A percentile compares a stretch with the other conserved stretches of the same genome.
phyloP scores from a whole-genome alignment of 2,797 vertebrate species.

The Trachurus trachurus region DNA sequence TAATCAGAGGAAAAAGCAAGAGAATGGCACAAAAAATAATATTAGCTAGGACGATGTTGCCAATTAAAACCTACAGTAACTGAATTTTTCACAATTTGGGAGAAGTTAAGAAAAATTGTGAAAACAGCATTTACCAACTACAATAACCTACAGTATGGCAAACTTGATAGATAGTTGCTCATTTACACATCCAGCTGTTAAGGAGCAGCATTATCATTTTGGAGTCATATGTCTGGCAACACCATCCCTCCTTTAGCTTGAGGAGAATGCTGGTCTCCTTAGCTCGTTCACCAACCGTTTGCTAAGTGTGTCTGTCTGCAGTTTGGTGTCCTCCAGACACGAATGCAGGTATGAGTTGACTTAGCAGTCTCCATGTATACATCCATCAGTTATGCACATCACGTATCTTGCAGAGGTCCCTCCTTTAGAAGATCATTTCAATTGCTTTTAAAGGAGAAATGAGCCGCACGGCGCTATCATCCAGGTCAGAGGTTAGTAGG shows the following conservation, averaged over 20 bases:
- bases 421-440: too few relatives aligned
- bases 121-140: neutral
- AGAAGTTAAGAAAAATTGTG: neutral
- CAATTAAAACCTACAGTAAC: neutral
- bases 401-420: too few relatives aligned
- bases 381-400: too few relatives aligned
- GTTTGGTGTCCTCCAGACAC: neutral
- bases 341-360: too few relatives aligned
- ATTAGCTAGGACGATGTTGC: neutral
- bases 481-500: too few relatives aligned
- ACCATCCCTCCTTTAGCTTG: neutral
- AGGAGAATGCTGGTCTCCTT: neutral
- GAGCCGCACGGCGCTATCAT: too few relatives aligned
- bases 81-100: neutral
- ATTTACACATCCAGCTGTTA: neutral
- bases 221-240: neutral
- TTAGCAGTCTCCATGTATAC: too few relatives aligned
- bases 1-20: neutral
- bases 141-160: neutral
- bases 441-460: too few relatives aligned
- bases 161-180: neutral
- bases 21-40: neutral
- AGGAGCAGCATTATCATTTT: neutral
- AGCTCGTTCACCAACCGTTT: neutral
- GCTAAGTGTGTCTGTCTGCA: neutral